Conservation (phyloP, 2,113 vertebrate genomes). For the Lutjanus erythropterus region DNA sequence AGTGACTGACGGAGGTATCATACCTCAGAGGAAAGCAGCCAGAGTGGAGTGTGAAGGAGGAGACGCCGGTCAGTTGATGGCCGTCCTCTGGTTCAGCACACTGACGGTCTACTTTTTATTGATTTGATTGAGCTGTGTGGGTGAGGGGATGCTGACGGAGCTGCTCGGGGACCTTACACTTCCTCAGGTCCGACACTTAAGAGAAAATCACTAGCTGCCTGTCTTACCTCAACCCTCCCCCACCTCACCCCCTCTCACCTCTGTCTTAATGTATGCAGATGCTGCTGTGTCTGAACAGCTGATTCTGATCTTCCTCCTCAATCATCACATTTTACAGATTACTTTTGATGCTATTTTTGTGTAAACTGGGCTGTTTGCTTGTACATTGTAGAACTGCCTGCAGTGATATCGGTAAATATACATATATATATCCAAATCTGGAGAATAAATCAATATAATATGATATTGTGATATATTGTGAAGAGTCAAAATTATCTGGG, state of each 20-base stretch:
- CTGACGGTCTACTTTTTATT: constrained; percentile 52
- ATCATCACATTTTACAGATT: not conserved
- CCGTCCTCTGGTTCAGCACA: constrained; percentile 28
- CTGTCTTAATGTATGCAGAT: constrained; percentile 14
- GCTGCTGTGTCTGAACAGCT: not conserved
- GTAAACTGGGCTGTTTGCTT: constrained; percentile 3
- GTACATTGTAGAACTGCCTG: not conserved
- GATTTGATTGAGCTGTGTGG: constrained; percentile 65
- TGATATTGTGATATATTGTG: not conserved
- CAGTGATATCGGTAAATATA: not conserved
- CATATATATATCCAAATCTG: not conserved
- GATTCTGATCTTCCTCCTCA: constrained; percentile 10
- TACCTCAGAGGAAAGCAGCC: constrained; percentile 3
- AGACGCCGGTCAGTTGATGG: not conserved
- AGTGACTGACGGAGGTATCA: not conserved
- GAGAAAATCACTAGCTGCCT: constrained; percentile 47
- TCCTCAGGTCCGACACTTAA: constrained; percentile 42
- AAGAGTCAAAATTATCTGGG: not conserved
- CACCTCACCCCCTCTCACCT: constrained; percentile 13
- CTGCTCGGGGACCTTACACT: constrained; percentile 49
- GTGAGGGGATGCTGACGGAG: constrained; percentile 67
- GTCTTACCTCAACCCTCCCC: constrained; percentile 1
- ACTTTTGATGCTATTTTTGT: not conserved
- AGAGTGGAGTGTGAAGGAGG: constrained; percentile 17
- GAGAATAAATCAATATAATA: constrained; percentile 6